phyloP scores from a whole-genome alignment of 1,140 invertebrate genomes.

The Coenobita brevimanus region DNA sequence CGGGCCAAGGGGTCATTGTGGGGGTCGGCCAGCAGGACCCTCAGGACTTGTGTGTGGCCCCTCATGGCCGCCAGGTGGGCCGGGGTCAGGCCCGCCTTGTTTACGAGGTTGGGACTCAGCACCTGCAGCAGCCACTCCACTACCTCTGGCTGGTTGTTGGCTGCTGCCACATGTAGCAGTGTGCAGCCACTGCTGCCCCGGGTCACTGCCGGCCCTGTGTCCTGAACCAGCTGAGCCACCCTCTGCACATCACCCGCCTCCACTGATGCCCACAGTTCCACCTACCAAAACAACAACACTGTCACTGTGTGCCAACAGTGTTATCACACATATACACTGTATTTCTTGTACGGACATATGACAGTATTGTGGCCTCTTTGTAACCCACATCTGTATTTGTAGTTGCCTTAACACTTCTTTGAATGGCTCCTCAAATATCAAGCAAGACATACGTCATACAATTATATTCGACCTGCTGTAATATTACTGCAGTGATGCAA shows the following conservation, averaged over 20 bases:
- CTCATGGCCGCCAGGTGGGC: constrained; percentile 46
- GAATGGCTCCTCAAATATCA: too few relatives aligned
- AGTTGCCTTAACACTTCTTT: too few relatives aligned
- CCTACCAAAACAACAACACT: constrained; percentile 4
- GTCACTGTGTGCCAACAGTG: too few relatives aligned
- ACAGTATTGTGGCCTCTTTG: too few relatives aligned
- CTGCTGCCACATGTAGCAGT: constrained; percentile 31
- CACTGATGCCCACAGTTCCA: constrained; percentile 7
- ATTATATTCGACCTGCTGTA: too few relatives aligned
- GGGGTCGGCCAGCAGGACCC: constrained; percentile 24
- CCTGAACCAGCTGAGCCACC: constrained; percentile 14
- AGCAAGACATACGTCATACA: too few relatives aligned
- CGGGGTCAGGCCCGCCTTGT: constrained; percentile 45
- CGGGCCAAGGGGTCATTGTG: constrained; percentile 19
- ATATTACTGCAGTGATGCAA: too few relatives aligned
- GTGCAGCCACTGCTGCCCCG: constrained; percentile 8
- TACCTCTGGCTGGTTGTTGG: constrained; percentile 20
- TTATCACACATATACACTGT: too few relatives aligned
- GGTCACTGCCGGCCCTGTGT: constrained; percentile 19
- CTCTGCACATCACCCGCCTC: constrained; percentile 29
- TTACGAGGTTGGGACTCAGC: constrained; percentile 45
- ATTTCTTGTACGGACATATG: too few relatives aligned
- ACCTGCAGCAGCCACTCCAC: constrained; percentile 34
- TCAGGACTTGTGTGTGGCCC: constrained; percentile 46
- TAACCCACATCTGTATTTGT: too few relatives aligned